Base-by-base conservation (phyloP, 2,113 vertebrate species). In the Tyrannus savana region DNA sequence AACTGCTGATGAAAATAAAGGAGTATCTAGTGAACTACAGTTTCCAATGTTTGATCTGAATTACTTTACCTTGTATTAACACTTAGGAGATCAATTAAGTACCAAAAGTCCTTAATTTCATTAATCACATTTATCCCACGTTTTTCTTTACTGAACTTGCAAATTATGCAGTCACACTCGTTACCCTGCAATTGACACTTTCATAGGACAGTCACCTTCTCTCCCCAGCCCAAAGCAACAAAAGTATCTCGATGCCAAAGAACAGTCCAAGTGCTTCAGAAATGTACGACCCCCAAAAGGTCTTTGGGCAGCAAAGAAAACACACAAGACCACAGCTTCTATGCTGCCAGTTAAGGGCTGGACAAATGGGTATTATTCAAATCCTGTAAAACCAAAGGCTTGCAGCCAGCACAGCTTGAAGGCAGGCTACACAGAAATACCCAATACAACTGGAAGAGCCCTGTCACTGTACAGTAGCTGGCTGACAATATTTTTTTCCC, bases 141-240 rank as follows among this genome's bases (percentile, higher is more conserved):
- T 56, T 87, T 89, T 68, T 55, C 47, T 90, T 67, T 37, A 78
- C 63, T 53, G 46, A 87, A 35, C 46, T 60, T 22, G 27, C 12
- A 24, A 56, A 67, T 27, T 39, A 23, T 2, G 37, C 5, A 35
- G 24, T 14, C 30, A 68, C 7, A 10, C 19, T 80, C 1, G 0
- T 31, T 53, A 59, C 46, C 4, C 5, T 15, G 33, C 33, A 74
- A 46, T 0, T 46, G 27, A 72, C 49, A 14, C 67, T 44, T 76
- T 44, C 24, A 50, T 2, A 47, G 35, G 46, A 63, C 1, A 2
- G 37, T 18, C 24, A 41, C 22, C 33, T 64, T 35, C 11, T 31
- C 28, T 49, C 21, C 60, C 25, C 41, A 85, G 14, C 27, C 31
- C 64, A 81, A 74, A 87, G 33, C n/a, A 58, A 46, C 14, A 71